Evolutionary conservation across 2,797 vertebrate genomes (phyloP).

Genomic region (Thamnophis elegans): DNA sequence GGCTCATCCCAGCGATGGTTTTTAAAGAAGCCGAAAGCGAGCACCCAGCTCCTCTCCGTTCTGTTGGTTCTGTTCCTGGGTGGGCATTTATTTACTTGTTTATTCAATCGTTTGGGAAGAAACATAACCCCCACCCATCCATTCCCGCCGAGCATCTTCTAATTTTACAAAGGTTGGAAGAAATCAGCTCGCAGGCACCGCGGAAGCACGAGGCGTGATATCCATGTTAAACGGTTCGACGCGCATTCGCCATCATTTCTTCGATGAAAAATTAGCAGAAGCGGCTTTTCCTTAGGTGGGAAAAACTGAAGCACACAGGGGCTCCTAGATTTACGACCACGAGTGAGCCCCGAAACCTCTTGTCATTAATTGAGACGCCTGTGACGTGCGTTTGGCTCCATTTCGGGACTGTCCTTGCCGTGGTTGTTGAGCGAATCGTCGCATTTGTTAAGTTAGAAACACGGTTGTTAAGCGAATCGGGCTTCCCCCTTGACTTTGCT

Average conservation of each 20-base stretch:
- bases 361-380: no score
- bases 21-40: neutral
- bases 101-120: neutral
- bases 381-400: no score
- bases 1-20: neutral
- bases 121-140: no score
- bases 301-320: no score
- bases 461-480: no score
- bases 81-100: neutral
- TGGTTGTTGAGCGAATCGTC: no score
- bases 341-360: no score
- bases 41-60: neutral
- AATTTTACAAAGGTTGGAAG: neutral
- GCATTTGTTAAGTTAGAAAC: accelerated
- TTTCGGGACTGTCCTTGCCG: no score
- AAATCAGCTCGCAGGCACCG: neutral
- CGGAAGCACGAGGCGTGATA: neutral
- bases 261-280: no score
- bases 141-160: neutral
- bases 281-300: no score
- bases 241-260: neutral
- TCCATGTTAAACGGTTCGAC: neutral
- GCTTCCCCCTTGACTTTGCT: no score
- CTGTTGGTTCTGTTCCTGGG: neutral
- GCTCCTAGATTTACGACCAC: no score